These are phyloP conservation scores for Drosophila setifemur DNA, from an alignment of 1,140 invertebrate species.

Conservation along the genomic window DNA sequence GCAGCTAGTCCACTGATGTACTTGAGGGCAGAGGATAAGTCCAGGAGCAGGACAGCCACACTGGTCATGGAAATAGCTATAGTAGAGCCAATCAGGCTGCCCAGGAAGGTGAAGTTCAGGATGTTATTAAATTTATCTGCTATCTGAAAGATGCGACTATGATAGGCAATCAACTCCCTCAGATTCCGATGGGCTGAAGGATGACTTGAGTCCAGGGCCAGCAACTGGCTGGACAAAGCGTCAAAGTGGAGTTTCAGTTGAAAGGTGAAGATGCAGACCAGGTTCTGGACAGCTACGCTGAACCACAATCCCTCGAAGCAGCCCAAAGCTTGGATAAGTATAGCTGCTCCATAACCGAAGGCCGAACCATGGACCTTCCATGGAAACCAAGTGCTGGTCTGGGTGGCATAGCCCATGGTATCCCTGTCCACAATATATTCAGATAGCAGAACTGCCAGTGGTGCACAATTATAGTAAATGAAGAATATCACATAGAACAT, in stretches of 20 bases:
- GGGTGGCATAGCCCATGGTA: too few species aligned
- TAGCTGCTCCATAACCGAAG: not conserved
- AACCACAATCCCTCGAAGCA: not conserved
- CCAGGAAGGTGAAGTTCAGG: slow-evolving; percentile 56
- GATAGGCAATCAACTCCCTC: slow-evolving; percentile 50
- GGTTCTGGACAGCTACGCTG: not conserved
- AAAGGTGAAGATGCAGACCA: slow-evolving; percentile 59
- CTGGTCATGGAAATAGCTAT: slow-evolving; percentile 69
- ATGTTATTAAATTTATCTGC: slow-evolving; percentile 42
- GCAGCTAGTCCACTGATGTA: slow-evolving; percentile 47
- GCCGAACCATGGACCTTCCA: not conserved
- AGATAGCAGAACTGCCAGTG: not conserved
- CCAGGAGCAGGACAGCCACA: slow-evolving; percentile 63
- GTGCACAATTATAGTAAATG: not conserved
- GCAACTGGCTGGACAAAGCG: slow-evolving; percentile 40
- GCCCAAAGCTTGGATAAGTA: not conserved
- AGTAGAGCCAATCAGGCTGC: slow-evolving; percentile 56
- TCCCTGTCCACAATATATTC: too few species aligned
- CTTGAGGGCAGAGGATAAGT: slow-evolving; percentile 41
- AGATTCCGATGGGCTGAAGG: slow-evolving; percentile 35
- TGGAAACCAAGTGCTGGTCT: not conserved
- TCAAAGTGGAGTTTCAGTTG: slow-evolving; percentile 72
- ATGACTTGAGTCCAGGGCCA: slow-evolving; percentile 27
- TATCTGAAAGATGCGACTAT: slow-evolving; percentile 43
- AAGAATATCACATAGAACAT: not conserved